phyloP scores from a whole-genome alignment of 2,888 invertebrate genomes.

The Himalopsyche tibetana region DNA sequence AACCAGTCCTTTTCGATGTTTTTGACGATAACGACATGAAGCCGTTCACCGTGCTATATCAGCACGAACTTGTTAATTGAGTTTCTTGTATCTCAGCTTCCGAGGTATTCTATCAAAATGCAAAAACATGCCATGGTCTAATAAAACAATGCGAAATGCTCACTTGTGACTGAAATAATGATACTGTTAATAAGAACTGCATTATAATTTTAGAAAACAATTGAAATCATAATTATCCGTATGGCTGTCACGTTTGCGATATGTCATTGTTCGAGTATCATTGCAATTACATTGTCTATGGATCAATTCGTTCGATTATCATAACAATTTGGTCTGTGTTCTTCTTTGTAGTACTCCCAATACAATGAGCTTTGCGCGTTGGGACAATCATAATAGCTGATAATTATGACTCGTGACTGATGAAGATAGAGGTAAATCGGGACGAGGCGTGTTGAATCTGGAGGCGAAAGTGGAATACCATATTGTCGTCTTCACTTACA shows the following conservation, averaged over 20 bases:
- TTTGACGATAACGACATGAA: no score
- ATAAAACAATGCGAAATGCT: no score
- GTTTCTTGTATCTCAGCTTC: no score
- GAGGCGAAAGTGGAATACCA: conserved; percentile 16
- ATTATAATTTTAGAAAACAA: conserved; percentile 16
- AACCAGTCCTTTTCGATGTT: no score
- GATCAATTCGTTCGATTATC: conserved; percentile 23
- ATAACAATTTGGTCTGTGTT: not conserved
- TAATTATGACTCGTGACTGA: not conserved
- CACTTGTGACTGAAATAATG: no score
- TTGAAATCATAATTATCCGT: conserved; percentile 10
- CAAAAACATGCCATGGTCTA: no score
- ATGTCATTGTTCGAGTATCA: conserved; percentile 22
- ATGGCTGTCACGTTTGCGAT: conserved; percentile 22
- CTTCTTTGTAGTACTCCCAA: not conserved
- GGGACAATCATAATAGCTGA: not conserved
- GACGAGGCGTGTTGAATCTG: not conserved
- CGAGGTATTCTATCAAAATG: no score
- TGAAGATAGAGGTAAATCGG: not conserved
- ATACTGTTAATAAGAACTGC: not conserved
- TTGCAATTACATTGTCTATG: conserved; percentile 14
- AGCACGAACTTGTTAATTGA: no score
- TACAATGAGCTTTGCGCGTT: conserved; percentile 14
- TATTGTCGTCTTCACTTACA: no score
- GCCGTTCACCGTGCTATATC: no score